A percentile compares a stretch with the other conserved stretches of the same genome.
Conservation (phyloP, 53 echinoderm and acorn worm genomes). For the Luidia sarsii region DNA sequence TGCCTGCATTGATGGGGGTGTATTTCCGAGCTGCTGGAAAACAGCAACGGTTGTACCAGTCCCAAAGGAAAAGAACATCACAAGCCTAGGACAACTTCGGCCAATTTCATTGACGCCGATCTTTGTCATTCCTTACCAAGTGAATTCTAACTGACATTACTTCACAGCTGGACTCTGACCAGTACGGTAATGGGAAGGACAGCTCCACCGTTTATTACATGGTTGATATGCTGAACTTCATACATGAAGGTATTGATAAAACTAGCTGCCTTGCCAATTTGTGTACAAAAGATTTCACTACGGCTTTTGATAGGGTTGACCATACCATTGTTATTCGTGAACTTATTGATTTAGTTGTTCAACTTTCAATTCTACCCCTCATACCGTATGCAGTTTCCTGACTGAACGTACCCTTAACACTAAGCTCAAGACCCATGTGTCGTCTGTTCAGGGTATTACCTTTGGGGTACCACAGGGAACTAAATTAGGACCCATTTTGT, state of each 20-base stretch:
- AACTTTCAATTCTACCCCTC: background rate
- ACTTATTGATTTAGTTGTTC: background rate
- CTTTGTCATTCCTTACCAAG: slow-evolving; percentile 5
- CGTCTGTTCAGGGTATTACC: background rate
- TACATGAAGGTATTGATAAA: background rate
- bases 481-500: slow-evolving; percentile 20
- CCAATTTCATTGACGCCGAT: background rate
- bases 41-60: background rate
- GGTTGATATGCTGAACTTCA: slow-evolving; percentile 21
- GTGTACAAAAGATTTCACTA: background rate
- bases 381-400: slow-evolving; percentile 2
- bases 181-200: slow-evolving; percentile 35
- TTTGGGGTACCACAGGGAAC: slow-evolving; percentile 18
- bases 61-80: slow-evolving; percentile 4
- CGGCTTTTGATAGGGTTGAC: slow-evolving; percentile 9
- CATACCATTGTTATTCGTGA: slow-evolving; percentile 12
- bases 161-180: slow-evolving; percentile 29
- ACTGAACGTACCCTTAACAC: slow-evolving; percentile 1
- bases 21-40: background rate
- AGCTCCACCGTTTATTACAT: slow-evolving; percentile 30
- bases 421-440: background rate
- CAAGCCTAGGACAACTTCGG: background rate
- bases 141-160: slow-evolving; percentile 27
- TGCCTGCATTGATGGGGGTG: background rate
- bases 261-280: background rate